Conservation (phyloP, 2,888 invertebrate species). For the Anoplius nigerrimus region DNA sequence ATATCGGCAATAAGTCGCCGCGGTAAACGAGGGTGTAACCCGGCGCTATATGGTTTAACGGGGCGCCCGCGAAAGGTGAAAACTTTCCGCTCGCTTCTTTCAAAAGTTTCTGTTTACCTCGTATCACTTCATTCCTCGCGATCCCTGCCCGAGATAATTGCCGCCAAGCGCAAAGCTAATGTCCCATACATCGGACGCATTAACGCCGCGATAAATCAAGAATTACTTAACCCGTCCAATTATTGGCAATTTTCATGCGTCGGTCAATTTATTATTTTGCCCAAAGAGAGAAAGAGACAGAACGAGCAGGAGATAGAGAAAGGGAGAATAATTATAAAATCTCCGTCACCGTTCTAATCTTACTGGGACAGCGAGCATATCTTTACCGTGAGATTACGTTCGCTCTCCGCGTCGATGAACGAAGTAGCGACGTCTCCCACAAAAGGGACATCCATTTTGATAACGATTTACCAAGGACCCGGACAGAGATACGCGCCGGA, state of each 20-base stretch:
- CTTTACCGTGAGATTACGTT: too few species aligned
- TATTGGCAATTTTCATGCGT: too few species aligned
- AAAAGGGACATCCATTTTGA: slow-evolving; percentile 53
- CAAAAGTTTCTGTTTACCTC: background rate
- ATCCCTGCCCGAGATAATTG: background rate
- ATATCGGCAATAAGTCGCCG: slow-evolving; percentile 55
- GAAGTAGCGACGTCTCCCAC: background rate
- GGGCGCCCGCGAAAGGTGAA: slow-evolving; percentile 11
- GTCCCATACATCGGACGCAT: too few species aligned
- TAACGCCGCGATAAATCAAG: too few species aligned
- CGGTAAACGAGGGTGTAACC: slow-evolving; percentile 54
- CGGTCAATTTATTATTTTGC: too few species aligned
- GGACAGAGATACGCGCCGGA: slow-evolving; percentile 42
- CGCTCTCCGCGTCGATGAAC: background rate
- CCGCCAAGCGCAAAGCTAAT: too few species aligned
- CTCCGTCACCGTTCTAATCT: too few species aligned
- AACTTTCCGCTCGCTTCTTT: slow-evolving; percentile 5
- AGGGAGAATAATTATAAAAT: too few species aligned
- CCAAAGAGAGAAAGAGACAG: too few species aligned
- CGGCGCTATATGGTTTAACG: slow-evolving; percentile 38
- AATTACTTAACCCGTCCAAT: too few species aligned
- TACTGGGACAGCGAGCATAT: too few species aligned
- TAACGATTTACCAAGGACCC: slow-evolving; percentile 48
- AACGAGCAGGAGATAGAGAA: too few species aligned
- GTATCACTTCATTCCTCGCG: slow-evolving; percentile 1